A percentile compares a stretch with the other conserved stretches of the same genome.
These are phyloP conservation scores for Octonoba sinensis DNA, from an alignment of 2,888 invertebrate genomes.

Conservation along the genomic window DNA sequence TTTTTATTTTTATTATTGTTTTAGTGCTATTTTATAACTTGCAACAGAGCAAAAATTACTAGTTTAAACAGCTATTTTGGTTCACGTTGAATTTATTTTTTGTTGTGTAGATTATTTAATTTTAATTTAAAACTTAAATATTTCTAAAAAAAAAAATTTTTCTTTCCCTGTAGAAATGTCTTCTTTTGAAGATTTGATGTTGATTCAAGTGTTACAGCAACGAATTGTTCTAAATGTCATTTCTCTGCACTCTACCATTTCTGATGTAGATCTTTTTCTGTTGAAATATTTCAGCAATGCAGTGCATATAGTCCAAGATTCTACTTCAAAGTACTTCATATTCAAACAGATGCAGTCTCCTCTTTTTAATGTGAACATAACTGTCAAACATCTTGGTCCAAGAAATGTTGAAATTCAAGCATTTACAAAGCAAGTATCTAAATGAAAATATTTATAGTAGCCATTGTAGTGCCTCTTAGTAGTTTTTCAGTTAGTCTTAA, in stretches of 20 bases:
- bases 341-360: constrained; percentile 1
- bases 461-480: too few species aligned
- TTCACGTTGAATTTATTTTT: too few species aligned
- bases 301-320: not conserved
- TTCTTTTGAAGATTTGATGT: constrained; percentile 8
- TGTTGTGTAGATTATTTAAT: too few species aligned
- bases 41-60: too few species aligned
- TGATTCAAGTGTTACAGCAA: constrained; percentile 18
- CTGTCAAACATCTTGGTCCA: not conserved
- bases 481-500: too few species aligned
- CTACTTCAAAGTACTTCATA: constrained; percentile 6
- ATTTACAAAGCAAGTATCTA: constrained; percentile 14
- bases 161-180: constrained; percentile 23
- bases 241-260: constrained; percentile 13
- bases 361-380: constrained; percentile 23
- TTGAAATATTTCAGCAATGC: not conserved
- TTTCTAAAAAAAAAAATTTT: not conserved
- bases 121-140: not conserved
- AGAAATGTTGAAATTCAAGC: constrained; percentile 17
- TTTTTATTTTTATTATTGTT: too few species aligned
- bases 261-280: not conserved
- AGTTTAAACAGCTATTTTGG: too few species aligned
- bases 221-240: constrained; percentile 6
- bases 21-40: too few species aligned
- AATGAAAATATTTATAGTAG: too few species aligned